phyloP scores from a whole-genome alignment of 1,140 invertebrate genomes.

The Bathynomus jamesi region DNA sequence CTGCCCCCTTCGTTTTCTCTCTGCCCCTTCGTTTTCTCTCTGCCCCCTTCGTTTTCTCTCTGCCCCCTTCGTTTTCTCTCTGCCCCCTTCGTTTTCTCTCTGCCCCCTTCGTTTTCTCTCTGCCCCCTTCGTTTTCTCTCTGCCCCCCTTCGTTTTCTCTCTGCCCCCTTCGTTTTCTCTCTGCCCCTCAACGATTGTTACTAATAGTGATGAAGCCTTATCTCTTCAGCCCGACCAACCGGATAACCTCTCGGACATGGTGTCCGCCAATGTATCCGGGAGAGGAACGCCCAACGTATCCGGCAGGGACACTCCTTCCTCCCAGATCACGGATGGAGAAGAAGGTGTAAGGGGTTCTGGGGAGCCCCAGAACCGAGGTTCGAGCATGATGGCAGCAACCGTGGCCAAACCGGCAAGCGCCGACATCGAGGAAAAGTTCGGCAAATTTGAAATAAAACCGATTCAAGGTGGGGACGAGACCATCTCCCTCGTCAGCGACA shows the following conservation, averaged over 20 bases:
- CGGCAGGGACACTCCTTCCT: conserved; percentile 87
- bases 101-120: no score
- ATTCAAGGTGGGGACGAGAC: conserved; percentile 80
- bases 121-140: no score
- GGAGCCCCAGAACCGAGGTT: conserved; percentile 46
- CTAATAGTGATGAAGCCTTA: no score
- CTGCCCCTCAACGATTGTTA: no score
- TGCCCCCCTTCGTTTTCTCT: no score
- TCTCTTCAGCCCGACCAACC: conserved; percentile 28
- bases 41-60: no score
- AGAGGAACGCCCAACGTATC: conserved; percentile 82
- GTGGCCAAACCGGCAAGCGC: conserved; percentile 61
- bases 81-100: no score
- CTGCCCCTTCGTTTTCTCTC: no score
- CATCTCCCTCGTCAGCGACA: conserved; percentile 89
- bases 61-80: no score
- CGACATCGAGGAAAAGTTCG: conserved; percentile 97
- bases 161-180: no score
- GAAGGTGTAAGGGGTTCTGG: conserved; percentile 44
- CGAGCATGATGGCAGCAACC: conserved; percentile 52
- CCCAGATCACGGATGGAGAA: conserved; percentile 50
- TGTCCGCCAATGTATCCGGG: conserved; percentile 80
- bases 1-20: no score
- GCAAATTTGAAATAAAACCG: conserved; percentile 94
- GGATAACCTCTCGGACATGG: conserved; percentile 92